Evolutionary conservation across 2,888 invertebrate genomes (phyloP).

Genomic region (Neoscelio sp.): DNA sequence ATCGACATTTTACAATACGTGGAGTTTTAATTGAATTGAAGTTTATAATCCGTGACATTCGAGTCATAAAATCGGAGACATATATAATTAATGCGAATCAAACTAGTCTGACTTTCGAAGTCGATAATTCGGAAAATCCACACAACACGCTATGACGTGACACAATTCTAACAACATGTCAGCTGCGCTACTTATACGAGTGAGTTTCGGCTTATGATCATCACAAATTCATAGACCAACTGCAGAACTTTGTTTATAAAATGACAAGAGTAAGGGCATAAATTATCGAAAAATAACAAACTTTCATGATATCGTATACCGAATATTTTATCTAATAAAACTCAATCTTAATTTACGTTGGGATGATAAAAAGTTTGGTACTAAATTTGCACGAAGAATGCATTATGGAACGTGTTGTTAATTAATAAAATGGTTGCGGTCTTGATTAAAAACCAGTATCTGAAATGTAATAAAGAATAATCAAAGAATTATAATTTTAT

Average conservation of each 20-base stretch:
- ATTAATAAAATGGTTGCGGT: slow-evolving; percentile 6
- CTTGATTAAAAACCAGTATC: too few species aligned
- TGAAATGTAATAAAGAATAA: too few species aligned
- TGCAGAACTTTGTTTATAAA: slow-evolving; percentile 67
- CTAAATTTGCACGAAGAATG: slow-evolving; percentile 4
- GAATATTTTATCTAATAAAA: slow-evolving; percentile 48
- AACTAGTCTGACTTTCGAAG: slow-evolving; percentile 59
- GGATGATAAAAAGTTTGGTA: slow-evolving; percentile 26
- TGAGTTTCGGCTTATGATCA: slow-evolving; percentile 68
- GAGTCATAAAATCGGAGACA: slow-evolving; percentile 28
- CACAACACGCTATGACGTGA: slow-evolving; percentile 63
- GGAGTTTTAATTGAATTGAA: slow-evolving; percentile 34
- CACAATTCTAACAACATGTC: slow-evolving; percentile 65
- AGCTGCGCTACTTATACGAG: slow-evolving; percentile 59
- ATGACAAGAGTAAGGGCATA: slow-evolving; percentile 62
- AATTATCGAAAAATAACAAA: slow-evolving; percentile 66
- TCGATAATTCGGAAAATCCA: slow-evolving; percentile 68
- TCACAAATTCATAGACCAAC: slow-evolving; percentile 66
- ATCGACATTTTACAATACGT: neutral
- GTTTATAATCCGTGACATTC: slow-evolving; percentile 23
- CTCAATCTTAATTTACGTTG: slow-evolving; percentile 30
- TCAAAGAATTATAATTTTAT: too few species aligned
- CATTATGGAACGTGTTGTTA: neutral
- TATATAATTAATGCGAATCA: slow-evolving; percentile 49
- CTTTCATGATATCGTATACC: slow-evolving; percentile 44